Evolutionary conservation across 2,888 invertebrate genomes (phyloP).

Genomic region (Macrostomum cliftonense): DNA sequence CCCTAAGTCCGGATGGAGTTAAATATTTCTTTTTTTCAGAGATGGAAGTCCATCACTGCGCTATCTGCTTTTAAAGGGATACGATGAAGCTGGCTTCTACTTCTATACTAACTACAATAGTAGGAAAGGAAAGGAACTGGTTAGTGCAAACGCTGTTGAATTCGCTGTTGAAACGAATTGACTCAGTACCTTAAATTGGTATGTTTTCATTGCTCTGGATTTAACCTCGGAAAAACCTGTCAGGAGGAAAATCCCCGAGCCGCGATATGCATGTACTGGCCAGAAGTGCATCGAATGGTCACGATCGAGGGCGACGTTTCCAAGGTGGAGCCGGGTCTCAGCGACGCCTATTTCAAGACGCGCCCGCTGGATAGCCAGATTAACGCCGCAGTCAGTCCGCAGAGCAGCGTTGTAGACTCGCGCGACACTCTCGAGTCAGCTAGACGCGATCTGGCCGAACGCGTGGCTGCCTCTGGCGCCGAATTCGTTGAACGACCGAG

Average conservation of each 20-base stretch:
- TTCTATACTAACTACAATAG: conserved; percentile 88
- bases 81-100: conserved; percentile 60
- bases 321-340: conserved; percentile 54
- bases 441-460: too few relatives aligned
- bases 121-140: conserved; percentile 68
- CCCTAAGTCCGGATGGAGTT: too few relatives aligned
- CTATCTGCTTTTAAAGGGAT: conserved; percentile 73
- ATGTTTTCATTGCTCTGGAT: too few relatives aligned
- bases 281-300: conserved; percentile 55
- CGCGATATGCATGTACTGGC: conserved; percentile 81
- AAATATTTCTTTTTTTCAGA: conserved; percentile 19
- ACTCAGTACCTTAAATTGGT: too few relatives aligned
- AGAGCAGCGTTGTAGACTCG: conserved; percentile 51
- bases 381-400: conserved; percentile 56
- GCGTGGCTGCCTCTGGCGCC: too few relatives aligned
- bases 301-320: conserved; percentile 70
- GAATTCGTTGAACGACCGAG: not conserved
- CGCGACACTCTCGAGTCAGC: conserved; percentile 33
- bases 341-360: conserved; percentile 61
- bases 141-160: too few relatives aligned
- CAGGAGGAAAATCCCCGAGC: conserved; percentile 56
- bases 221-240: too few relatives aligned
- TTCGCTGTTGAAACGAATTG: too few relatives aligned
- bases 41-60: conserved; percentile 57
- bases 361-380: conserved; percentile 71